phyloP scores from a whole-genome alignment of 2,797 vertebrate genomes.

The Tokudaia muenninki region DNA sequence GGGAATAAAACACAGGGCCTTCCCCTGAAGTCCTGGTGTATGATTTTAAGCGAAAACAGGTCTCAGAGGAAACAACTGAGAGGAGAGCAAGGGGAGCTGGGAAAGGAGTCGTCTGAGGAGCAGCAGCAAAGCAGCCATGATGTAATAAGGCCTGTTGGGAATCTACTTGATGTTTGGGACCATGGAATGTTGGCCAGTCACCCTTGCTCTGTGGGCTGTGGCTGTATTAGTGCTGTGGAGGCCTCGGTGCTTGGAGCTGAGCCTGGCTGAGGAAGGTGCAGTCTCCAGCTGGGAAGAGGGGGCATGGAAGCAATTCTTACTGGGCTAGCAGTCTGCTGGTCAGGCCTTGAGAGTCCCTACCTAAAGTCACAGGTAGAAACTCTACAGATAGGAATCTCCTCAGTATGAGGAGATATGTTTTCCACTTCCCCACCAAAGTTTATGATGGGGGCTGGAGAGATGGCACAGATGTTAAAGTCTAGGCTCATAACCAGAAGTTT shows the following conservation, averaged over 20 bases:
- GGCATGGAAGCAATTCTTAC: neutral
- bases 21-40: neutral
- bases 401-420: neutral
- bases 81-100: neutral
- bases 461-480: neutral
- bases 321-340: neutral
- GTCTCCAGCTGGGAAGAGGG: neutral
- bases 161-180: neutral
- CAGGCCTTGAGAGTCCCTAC: neutral
- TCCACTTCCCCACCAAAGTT: neutral
- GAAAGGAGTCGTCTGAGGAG: neutral
- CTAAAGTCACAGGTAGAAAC: neutral
- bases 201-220: neutral
- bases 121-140: neutral
- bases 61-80: neutral
- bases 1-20: neutral
- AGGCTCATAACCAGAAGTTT: neutral
- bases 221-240: neutral
- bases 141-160: neutral
- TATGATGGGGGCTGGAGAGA: neutral
- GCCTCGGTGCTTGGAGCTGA: neutral
- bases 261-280: neutral
- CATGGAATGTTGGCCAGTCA: neutral
- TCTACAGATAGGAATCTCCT: neutral
- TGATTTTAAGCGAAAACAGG: neutral